These are phyloP conservation scores for Drosophila antonietae DNA, from an alignment of 2,888 invertebrate genomes.

Conservation along the genomic window DNA sequence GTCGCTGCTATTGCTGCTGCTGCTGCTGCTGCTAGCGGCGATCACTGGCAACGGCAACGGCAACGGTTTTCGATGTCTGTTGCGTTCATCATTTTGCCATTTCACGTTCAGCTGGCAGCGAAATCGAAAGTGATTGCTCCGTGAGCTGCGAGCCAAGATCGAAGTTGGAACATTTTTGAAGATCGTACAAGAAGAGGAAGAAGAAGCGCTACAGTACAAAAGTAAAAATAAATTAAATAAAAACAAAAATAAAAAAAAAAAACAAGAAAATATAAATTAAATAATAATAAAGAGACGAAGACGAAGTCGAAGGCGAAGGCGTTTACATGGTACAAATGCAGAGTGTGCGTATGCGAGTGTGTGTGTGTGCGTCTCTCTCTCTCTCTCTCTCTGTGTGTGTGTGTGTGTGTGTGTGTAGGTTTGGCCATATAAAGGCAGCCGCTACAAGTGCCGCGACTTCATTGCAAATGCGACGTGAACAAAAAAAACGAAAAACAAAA, in stretches of 20 bases:
- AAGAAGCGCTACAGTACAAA: conserved; percentile 11
- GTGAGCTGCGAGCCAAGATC: conserved; percentile 72
- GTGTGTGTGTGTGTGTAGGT: conserved; percentile 19
- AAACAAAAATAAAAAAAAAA: background rate
- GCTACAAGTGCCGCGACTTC: conserved; percentile 62
- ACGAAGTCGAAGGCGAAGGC: conserved; percentile 15
- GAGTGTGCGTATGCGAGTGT: conserved; percentile 9
- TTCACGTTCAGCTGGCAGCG: conserved; percentile 84
- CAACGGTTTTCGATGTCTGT: conserved; percentile 79
- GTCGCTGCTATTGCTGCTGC: background rate
- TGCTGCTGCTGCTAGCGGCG: conserved; percentile 7
- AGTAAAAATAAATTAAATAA: conserved; percentile 8
- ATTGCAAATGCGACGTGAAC: conserved; percentile 51
- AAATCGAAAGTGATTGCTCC: conserved; percentile 84
- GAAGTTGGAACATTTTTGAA: conserved; percentile 32
- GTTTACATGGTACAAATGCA: conserved; percentile 40
- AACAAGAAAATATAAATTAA: background rate
- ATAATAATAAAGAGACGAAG: background rate
- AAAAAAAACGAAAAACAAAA: conserved; percentile 37
- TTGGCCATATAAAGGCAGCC: conserved; percentile 58
- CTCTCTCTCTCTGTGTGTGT: background rate
- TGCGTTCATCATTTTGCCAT: conserved; percentile 83
- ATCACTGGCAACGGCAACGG: conserved; percentile 25
- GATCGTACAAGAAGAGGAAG: conserved; percentile 18
- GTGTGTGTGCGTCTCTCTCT: background rate